A percentile compares a stretch with the other conserved stretches of the same genome.
Evolutionary conservation across 64 coral and sea anemone genomes (phyloP).

Genomic region (Stichodactyla mertensii): DNA sequence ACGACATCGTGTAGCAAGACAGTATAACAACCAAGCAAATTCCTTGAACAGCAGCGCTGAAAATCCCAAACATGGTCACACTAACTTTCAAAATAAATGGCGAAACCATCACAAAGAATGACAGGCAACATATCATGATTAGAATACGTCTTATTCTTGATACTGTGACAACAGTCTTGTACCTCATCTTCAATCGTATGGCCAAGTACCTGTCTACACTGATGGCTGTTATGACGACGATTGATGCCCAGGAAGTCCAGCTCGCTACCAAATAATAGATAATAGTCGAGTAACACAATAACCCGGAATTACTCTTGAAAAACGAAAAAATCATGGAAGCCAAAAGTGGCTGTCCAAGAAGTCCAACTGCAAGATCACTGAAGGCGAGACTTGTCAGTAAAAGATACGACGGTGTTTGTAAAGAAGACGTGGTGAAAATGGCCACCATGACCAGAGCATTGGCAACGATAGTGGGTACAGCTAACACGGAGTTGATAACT

Average conservation of each 20-base stretch:
- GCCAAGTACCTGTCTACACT: constrained; percentile 3
- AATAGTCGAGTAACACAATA: neutral
- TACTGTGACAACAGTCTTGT: constrained; percentile 5
- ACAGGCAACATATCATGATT: neutral
- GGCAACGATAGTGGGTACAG: neutral
- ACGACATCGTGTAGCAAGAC: neutral
- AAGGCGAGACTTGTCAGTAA: constrained; percentile 23
- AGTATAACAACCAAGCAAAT: neutral
- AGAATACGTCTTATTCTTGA: neutral
- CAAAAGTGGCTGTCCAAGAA: neutral
- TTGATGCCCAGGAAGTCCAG: neutral
- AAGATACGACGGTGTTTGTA: constrained; percentile 16
- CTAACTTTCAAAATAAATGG: neutral
- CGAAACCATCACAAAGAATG: neutral
- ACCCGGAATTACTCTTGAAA: neutral
- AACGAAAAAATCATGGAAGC: neutral
- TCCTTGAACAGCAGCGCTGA: neutral
- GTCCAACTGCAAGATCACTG: neutral
- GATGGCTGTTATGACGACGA: neutral
- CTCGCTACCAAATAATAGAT: neutral
- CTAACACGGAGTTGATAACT: neutral
- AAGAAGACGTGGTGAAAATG: constrained; percentile 1
- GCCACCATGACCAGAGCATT: constrained; percentile 13
- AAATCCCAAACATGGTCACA: neutral
- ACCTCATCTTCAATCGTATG: constrained; percentile 3